phyloP scores from a whole-genome alignment of 2,113 vertebrate genomes.

The Melospiza georgiana region DNA sequence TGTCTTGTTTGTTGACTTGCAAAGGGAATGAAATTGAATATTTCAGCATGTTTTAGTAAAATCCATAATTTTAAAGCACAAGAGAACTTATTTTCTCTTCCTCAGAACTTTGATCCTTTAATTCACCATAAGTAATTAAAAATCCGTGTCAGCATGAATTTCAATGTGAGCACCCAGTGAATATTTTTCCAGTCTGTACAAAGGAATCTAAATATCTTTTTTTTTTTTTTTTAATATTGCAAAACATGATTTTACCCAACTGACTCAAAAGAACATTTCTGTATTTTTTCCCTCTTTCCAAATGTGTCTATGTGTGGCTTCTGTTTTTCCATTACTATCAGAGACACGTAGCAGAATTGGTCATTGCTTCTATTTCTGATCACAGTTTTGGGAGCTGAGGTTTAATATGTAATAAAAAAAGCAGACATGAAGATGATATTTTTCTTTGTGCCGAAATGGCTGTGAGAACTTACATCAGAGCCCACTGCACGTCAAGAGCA shows the following conservation, averaged over 20 bases:
- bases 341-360: neutral
- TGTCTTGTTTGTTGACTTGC: neutral
- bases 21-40: neutral
- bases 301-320: neutral
- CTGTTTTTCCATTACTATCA: conserved; percentile 1
- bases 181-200: neutral
- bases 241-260: neutral
- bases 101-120: neutral
- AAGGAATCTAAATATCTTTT: neutral
- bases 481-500: neutral
- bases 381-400: neutral
- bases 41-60: neutral
- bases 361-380: conserved; percentile 36
- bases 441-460: neutral
- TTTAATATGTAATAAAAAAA: conserved; percentile 45
- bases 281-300: neutral
- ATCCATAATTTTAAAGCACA: neutral
- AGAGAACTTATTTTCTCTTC: neutral
- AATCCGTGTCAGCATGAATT: neutral
- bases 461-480: neutral
- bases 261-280: neutral
- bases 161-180: neutral
- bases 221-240: neutral
- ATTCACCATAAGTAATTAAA: neutral
- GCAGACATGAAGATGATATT: neutral